phyloP scores from a whole-genome alignment of 2,797 vertebrate species.

The Echeneis naucrates region DNA sequence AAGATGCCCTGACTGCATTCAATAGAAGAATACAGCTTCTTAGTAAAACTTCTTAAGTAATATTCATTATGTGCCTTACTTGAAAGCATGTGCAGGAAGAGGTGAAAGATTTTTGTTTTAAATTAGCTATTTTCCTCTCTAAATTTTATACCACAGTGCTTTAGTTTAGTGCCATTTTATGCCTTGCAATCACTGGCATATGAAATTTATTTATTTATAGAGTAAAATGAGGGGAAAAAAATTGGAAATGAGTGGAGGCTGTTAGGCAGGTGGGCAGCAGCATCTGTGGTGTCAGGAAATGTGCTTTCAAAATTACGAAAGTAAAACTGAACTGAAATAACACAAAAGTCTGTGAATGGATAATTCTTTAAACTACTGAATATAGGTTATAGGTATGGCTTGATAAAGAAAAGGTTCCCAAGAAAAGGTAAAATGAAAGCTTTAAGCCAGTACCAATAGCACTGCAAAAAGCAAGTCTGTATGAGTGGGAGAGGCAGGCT shows the following conservation, averaged over 20 bases:
- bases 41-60: background rate
- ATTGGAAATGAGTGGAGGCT: slow-evolving; percentile 29
- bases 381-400: slow-evolving; percentile 2
- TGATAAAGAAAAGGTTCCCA: no score
- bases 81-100: background rate
- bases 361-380: background rate
- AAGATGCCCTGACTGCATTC: slow-evolving; percentile 30
- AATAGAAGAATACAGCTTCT: slow-evolving; percentile 7
- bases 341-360: background rate
- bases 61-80: background rate
- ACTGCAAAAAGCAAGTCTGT: slow-evolving; percentile 16
- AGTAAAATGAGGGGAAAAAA: background rate
- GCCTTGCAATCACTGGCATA: background rate
- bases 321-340: background rate
- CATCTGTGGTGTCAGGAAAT: slow-evolving; percentile 25
- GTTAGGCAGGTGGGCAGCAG: slow-evolving; percentile 28
- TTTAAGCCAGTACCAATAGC: background rate
- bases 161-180: background rate
- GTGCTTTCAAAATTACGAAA: slow-evolving; percentile 1
- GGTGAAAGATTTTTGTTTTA: background rate
- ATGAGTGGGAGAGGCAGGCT: slow-evolving; percentile 19
- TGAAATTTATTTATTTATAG: slow-evolving; percentile 1
- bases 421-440: background rate
- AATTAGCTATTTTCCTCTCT: background rate
- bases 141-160: background rate